Base-by-base conservation (phyloP, 2,888 invertebrate genomes). In the Lithophane leautieri region DNA sequence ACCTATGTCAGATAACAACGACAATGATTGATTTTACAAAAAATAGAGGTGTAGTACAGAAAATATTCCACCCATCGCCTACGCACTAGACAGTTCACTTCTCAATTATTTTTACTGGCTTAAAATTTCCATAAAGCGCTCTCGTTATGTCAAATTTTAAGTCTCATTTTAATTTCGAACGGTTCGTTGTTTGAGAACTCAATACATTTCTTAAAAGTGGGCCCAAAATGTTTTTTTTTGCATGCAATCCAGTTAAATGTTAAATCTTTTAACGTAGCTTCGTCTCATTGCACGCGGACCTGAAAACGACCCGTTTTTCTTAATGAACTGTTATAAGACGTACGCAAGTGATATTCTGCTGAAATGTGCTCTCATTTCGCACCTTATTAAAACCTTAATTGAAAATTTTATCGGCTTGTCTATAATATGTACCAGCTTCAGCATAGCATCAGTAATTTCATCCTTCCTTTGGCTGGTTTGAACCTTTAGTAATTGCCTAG, bases 11-110 rank as follows among this genome's bases (percentile, higher is more conserved):
- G 44, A 22, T n/a, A 19, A 34, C 4, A 60, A 19, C 9, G 50
- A 50, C 68, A 40, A 16, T 83, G 79, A 83, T 81, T 52, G 79
- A 81, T 81, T 58, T 25, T 47, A 9, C 16, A 14, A 40, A 62
- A 67, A 52, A n/a, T n/a, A 14, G 3, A 44, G 11, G 8, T 54
- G 7, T 14, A 54, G 52, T 52, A 7, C 16, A 22, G 2, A 61
- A 72, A 62, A 25, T 47, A 58, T 25, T 63, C 40, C n/a, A 14
- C 12, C n/a, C 47, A 58, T 34, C 66, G 44, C 52, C 66, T 60
- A 76, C 82, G 9, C 11, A 34, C 25, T 25, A 28, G 52, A 28
- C 50, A 14, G 40, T 16, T 54, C 22, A 44, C 28, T 42, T 16
- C 16, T n/a, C 42, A 56, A 58, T 25, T 54, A 47, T 40, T 60